These are phyloP conservation scores for Idaea biselata DNA, from an alignment of 2,888 invertebrate genomes.

Conservation along the genomic window DNA sequence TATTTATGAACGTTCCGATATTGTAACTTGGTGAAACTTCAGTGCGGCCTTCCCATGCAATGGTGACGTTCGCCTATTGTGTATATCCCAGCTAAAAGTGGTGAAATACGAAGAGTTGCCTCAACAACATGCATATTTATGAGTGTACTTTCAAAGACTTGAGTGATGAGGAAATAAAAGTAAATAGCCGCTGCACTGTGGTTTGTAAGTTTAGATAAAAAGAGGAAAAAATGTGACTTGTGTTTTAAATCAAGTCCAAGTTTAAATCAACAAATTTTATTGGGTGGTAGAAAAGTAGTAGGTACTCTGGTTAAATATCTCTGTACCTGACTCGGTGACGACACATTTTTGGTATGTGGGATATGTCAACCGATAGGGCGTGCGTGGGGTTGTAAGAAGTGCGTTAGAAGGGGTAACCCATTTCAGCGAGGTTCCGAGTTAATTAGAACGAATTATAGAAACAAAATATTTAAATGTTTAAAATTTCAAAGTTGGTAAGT, in stretches of 20 bases:
- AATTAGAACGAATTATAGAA: too few species aligned
- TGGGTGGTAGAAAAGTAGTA: conserved; percentile 6
- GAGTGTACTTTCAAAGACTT: conserved; percentile 68
- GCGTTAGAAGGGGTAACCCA: too few species aligned
- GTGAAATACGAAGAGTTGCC: conserved; percentile 62
- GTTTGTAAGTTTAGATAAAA: conserved; percentile 45
- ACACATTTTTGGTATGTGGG: too few species aligned
- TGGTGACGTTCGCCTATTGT: conserved; percentile 55
- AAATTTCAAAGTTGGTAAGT: too few species aligned
- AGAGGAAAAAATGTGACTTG: conserved; percentile 38
- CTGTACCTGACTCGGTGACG: too few species aligned
- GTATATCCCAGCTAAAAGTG: conserved; percentile 59
- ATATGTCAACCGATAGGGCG: too few species aligned
- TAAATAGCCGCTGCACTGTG: conserved; percentile 55
- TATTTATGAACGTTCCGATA: conserved; percentile 71
- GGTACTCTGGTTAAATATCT: too few species aligned
- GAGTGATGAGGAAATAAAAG: conserved; percentile 70
- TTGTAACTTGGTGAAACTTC: conserved; percentile 62
- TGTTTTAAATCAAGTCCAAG: conserved; percentile 28
- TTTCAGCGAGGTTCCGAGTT: too few species aligned
- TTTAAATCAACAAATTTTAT: conserved; percentile 14
- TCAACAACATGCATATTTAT: conserved; percentile 71
- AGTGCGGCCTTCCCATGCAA: conserved; percentile 51
- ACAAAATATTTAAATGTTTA: too few species aligned
- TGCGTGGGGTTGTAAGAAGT: too few species aligned